A percentile compares a stretch with the other conserved stretches of the same genome.
Conservation (phyloP, 2,113 vertebrate species). For the Sporophila hypoxantha region DNA sequence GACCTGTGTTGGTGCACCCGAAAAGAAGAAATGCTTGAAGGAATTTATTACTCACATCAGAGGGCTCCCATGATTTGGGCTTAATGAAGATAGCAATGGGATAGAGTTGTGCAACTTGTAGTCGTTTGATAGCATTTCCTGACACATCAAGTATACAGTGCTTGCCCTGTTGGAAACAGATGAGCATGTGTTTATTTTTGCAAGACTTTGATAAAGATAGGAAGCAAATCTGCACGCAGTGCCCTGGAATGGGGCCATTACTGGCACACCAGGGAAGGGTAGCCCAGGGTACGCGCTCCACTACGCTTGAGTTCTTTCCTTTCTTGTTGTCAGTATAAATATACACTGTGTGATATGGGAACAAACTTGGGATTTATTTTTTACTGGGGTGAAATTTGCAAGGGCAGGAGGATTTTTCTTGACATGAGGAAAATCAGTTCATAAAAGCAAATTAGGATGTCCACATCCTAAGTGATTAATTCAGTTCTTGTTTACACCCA, state of each 20-base stretch:
- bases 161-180: constrained; percentile 83
- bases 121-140: constrained; percentile 95
- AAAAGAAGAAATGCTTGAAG: background rate
- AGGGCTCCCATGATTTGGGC: constrained; percentile 88
- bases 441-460: no score
- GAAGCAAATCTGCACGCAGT: background rate
- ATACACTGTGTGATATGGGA: no score
- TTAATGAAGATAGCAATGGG: constrained; percentile 98
- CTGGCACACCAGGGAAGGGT: no score
- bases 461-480: no score
- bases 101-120: constrained; percentile 98
- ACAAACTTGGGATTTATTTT: no score
- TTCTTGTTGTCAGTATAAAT: no score
- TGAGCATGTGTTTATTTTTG: constrained; percentile 21
- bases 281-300: no score
- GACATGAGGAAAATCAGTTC: no score
- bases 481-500: no score
- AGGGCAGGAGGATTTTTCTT: no score
- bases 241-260: background rate
- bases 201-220: background rate
- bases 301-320: no score
- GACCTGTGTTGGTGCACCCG: background rate
- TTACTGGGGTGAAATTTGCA: no score
- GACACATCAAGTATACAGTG: constrained; percentile 98
- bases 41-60: constrained; percentile 85